phyloP scores from a whole-genome alignment of 1,140 invertebrate genomes.

The Elymnias hypermnestra region DNA sequence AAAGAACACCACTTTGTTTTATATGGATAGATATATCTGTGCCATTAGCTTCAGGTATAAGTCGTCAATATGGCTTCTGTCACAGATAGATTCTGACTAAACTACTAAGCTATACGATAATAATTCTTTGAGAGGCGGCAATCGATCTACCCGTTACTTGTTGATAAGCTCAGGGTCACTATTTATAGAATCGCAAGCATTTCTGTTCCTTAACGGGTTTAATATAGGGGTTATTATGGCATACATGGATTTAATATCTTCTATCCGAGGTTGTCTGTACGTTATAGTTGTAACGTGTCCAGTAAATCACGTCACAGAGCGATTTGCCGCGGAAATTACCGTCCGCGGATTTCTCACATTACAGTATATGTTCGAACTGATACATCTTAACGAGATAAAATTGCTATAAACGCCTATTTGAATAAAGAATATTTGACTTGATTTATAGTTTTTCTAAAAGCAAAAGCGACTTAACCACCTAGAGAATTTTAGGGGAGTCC shows the following conservation, averaged over 20 bases:
- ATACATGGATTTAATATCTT: neutral
- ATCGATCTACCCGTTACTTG: slow-evolving; percentile 6
- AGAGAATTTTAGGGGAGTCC: too few relatives aligned
- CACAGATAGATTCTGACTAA: too few relatives aligned
- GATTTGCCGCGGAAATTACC: slow-evolving; percentile 31
- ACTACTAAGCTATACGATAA: neutral
- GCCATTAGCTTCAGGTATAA: too few relatives aligned
- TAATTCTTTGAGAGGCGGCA: slow-evolving; percentile 7
- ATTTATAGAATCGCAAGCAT: neutral
- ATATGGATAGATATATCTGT: too few relatives aligned
- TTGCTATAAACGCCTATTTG: too few relatives aligned
- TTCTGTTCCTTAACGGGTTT: neutral
- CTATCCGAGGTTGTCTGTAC: slow-evolving; percentile 4
- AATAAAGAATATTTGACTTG: too few relatives aligned
- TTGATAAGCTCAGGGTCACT: slow-evolving; percentile 3
- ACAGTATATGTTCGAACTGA: neutral
- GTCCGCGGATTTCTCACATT: slow-evolving; percentile 14
- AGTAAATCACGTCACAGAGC: slow-evolving; percentile 28
- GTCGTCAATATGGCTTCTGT: too few relatives aligned
- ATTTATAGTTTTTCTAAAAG: too few relatives aligned
- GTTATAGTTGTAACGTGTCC: slow-evolving; percentile 17
- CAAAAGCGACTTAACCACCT: too few relatives aligned
- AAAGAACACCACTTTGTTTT: too few relatives aligned
- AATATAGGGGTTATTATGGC: slow-evolving; percentile 4
- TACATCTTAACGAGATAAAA: neutral